Base-by-base conservation (phyloP, 2,113 vertebrate genomes). In the Panurus biarmicus region DNA sequence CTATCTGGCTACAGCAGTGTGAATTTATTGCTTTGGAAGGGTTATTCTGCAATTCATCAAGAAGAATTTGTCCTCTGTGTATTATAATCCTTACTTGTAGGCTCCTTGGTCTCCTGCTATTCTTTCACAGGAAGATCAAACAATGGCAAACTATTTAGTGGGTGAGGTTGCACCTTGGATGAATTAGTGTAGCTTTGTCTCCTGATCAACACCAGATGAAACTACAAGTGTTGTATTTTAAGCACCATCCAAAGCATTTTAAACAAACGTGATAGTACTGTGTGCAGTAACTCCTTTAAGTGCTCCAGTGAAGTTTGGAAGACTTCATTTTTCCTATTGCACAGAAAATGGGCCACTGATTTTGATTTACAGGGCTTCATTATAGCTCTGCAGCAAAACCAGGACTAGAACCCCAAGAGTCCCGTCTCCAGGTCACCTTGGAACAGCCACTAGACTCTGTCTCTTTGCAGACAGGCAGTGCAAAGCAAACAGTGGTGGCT, bases 311-410 rank as follows among this genome's bases (percentile, higher is more conserved):
- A 64, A 53, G 64, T 91, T 26, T 0, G 6, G 36, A 80, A 70
- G 28, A 54, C 60, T 57, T 60, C 4, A 7, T 79, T 90, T 90
- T 93, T 88, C 48, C 38, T 77, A 12, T 62, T 90, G 69, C 48
- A 2, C 42, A 28, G 90, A 21, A 83, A 95, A 81, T 80, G 82
- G 87, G 90, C 67, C 87, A 47, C n/a, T 71, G 82, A 22, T 88
- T 80, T 77, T 89, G 75, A 91, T 91, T 95, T 95, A 74, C 51
- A 64, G 60, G 72, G 72, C 70, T 95, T 95, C 76, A 81, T 95
- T 95, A 93, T 42, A 93, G 64, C 79, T 89, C 70, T 88, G 82
- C 85, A 83, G 78, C 56, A 71, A 93, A 97, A 93, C 57, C 85
- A 88, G 91, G 75, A 91, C 75, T 87, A 7, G 94, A 93, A 93